Evolutionary conservation across 2,888 invertebrate genomes (phyloP).

Genomic region (Trachelus iudaicus): DNA sequence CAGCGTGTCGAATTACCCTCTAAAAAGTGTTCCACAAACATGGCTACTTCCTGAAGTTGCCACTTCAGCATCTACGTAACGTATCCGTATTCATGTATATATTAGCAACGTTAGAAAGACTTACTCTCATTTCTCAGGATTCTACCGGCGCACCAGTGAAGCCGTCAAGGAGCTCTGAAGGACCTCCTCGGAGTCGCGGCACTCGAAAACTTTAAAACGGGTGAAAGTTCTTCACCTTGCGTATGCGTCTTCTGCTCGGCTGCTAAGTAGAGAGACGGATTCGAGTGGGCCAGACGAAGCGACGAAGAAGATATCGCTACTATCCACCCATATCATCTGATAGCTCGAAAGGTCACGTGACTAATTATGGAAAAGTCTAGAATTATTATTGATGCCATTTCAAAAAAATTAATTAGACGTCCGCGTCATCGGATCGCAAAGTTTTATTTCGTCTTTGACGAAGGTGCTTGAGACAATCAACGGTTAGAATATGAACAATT

Average conservation of each 20-base stretch:
- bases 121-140: background rate
- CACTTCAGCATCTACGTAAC: background rate
- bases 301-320: background rate
- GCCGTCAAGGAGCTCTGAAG: background rate
- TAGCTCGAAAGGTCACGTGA: background rate
- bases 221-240: background rate
- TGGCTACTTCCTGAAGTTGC: background rate
- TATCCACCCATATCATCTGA: background rate
- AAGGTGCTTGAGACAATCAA: background rate
- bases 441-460: background rate
- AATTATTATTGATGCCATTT: background rate
- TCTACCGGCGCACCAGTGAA: background rate
- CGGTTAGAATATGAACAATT: background rate
- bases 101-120: background rate
- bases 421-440: background rate
- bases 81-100: background rate
- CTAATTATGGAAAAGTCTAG: background rate
- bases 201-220: background rate
- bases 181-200: background rate
- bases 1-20: background rate
- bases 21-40: background rate
- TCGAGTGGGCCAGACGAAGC: background rate
- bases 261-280: background rate
- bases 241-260: background rate
- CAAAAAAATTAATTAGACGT: background rate